Percentiles rank a stretch among this genome's conserved stretches.
Evolutionary conservation across 2,797 vertebrate species (phyloP).

Genomic region (Enteromius afrohamiltoni): DNA sequence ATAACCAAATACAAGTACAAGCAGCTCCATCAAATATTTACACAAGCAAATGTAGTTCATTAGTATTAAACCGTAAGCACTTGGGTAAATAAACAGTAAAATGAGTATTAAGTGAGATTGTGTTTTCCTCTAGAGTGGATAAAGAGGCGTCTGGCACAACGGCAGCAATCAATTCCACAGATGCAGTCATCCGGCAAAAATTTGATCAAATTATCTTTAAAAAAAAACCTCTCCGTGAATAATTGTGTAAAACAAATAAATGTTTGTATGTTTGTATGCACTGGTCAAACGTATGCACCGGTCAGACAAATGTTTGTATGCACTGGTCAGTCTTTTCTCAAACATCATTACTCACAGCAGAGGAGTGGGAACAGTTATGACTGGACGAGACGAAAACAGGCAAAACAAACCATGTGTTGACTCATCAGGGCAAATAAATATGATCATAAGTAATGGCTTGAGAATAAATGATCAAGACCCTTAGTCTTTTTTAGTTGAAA

Average conservation of each 20-base stretch:
- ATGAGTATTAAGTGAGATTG: background rate
- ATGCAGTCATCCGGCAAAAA: background rate
- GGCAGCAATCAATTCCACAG: background rate
- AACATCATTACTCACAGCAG: background rate
- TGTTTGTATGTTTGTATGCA: slow-evolving; percentile 24
- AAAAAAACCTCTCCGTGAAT: background rate
- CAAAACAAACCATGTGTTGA: slow-evolving; percentile 3
- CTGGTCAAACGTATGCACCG: background rate
- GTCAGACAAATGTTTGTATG: slow-evolving; percentile 29
- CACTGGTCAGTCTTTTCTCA: slow-evolving; percentile 24
- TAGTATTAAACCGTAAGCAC: background rate
- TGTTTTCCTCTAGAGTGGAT: background rate
- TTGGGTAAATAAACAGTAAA: background rate
- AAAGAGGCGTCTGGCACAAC: slow-evolving; percentile 4
- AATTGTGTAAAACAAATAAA: slow-evolving; percentile 25
- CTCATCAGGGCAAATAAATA: background rate
- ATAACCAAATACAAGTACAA: background rate
- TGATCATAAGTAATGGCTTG: background rate
- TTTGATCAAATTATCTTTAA: background rate
- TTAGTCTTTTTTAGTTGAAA: background rate
- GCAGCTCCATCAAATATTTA: background rate
- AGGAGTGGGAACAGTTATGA: background rate
- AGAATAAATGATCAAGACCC: background rate
- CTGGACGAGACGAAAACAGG: background rate
- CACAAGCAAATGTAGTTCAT: background rate